A percentile compares a stretch with the other conserved stretches of the same genome.
Evolutionary conservation across 2,113 vertebrate genomes (phyloP).

Genomic region (Mandrillus leucophaeus): DNA sequence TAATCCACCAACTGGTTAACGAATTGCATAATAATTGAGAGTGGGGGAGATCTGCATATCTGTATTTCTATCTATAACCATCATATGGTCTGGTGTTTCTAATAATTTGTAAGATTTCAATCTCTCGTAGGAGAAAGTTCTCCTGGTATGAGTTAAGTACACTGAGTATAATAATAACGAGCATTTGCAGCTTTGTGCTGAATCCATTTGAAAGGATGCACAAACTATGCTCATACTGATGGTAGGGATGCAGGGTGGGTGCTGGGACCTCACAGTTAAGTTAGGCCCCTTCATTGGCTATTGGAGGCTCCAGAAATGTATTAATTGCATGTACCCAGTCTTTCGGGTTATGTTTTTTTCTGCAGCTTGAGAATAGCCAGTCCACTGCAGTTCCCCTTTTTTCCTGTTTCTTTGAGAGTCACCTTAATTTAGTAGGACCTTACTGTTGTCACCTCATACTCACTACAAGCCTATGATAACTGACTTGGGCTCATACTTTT

Average conservation of each 20-base stretch:
- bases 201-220: not conserved
- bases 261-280: not conserved
- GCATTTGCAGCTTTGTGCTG: not conserved
- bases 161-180: not conserved
- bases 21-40: not conserved
- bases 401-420: not conserved
- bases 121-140: not conserved
- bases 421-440: not conserved
- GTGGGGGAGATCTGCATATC: not conserved
- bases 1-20: not conserved
- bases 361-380: not conserved
- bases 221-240: accelerated
- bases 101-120: not conserved
- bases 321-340: not conserved
- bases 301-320: not conserved
- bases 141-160: not conserved
- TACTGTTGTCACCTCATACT: not conserved
- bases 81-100: not conserved
- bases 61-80: not conserved
- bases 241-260: not conserved
- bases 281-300: not conserved
- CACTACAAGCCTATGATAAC: conserved; percentile 5
- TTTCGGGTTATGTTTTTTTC: not conserved
- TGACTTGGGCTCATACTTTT: conserved; percentile 21
- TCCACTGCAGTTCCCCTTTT: not conserved